phyloP scores from a whole-genome alignment of 2,888 invertebrate species.

The Lithophane semibrunnea region DNA sequence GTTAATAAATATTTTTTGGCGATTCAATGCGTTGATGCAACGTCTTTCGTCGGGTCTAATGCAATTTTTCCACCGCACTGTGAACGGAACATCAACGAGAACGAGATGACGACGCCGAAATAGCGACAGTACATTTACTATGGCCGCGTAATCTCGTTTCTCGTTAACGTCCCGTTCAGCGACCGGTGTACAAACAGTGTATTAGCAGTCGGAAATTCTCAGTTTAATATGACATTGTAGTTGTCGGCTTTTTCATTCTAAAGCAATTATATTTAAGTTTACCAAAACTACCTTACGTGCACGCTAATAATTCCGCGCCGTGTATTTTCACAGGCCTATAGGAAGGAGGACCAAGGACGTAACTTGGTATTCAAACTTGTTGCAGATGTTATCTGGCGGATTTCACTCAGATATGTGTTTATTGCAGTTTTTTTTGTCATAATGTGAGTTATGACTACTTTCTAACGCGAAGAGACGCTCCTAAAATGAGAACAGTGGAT shows the following conservation, averaged over 20 bases:
- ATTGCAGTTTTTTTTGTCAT: slow-evolving; percentile 58
- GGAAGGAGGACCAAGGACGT: slow-evolving; percentile 54
- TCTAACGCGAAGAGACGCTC: slow-evolving; percentile 63
- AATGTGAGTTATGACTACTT: slow-evolving; percentile 65
- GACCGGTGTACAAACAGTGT: too few species aligned
- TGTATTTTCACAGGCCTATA: slow-evolving; percentile 41
- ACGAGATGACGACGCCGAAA: too few species aligned
- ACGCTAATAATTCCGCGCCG: slow-evolving; percentile 1
- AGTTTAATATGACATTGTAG: too few species aligned
- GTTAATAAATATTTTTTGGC: neutral
- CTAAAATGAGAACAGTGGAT: slow-evolving; percentile 21
- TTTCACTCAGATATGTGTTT: slow-evolving; percentile 71
- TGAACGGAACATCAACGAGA: too few species aligned
- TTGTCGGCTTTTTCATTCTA: neutral
- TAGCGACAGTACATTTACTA: too few species aligned
- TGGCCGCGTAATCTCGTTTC: too few species aligned
- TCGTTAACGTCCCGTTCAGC: too few species aligned
- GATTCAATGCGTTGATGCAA: neutral
- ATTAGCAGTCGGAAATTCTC: too few species aligned
- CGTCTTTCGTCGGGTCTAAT: too few species aligned
- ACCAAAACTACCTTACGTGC: neutral
- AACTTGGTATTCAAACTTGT: slow-evolving; percentile 64
- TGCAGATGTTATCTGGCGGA: slow-evolving; percentile 67
- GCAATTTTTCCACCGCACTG: too few species aligned
- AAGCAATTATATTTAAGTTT: neutral